phyloP scores from a whole-genome alignment of 2,888 invertebrate genomes.

The Drosophila hamatofila region DNA sequence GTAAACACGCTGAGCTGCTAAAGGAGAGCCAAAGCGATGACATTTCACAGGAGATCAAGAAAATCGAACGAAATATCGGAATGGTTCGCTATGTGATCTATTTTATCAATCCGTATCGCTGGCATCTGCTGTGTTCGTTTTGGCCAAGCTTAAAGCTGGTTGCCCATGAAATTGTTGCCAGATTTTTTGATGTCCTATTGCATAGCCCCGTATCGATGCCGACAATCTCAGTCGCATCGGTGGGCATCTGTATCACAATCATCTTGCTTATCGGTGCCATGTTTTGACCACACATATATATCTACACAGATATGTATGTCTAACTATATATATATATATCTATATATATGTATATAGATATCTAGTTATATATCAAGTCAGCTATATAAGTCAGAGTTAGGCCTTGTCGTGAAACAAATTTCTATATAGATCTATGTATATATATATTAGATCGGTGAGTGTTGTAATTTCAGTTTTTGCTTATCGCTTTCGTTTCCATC shows the following conservation, averaged over 20 bases:
- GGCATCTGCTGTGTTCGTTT: background rate
- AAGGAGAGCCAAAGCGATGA: background rate
- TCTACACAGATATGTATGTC: background rate
- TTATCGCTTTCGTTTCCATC: background rate
- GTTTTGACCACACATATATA: background rate
- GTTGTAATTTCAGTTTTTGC: conserved; percentile 21
- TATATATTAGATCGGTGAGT: background rate
- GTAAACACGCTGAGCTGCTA: conserved; percentile 20
- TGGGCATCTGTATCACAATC: conserved; percentile 15
- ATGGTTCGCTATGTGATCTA: conserved; percentile 5
- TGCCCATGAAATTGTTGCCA: conserved; percentile 3
- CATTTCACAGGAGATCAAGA: background rate
- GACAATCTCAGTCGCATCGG: conserved; percentile 1
- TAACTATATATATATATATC: background rate
- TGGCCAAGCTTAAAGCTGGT: conserved; percentile 6
- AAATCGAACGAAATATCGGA: conserved; percentile 14
- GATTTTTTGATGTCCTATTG: conserved; percentile 17
- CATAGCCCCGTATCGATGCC: background rate
- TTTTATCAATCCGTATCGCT: background rate
- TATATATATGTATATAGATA: background rate
- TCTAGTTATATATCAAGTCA: background rate
- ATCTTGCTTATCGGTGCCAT: conserved; percentile 16
- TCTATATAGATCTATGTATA: conserved; percentile 1
- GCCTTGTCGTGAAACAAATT: conserved; percentile 1
- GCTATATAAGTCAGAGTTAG: background rate